A percentile compares a stretch with the other conserved stretches of the same genome.
These are phyloP conservation scores for Drosophila tani DNA, from an alignment of 1,140 invertebrate genomes.

Conservation along the genomic window DNA sequence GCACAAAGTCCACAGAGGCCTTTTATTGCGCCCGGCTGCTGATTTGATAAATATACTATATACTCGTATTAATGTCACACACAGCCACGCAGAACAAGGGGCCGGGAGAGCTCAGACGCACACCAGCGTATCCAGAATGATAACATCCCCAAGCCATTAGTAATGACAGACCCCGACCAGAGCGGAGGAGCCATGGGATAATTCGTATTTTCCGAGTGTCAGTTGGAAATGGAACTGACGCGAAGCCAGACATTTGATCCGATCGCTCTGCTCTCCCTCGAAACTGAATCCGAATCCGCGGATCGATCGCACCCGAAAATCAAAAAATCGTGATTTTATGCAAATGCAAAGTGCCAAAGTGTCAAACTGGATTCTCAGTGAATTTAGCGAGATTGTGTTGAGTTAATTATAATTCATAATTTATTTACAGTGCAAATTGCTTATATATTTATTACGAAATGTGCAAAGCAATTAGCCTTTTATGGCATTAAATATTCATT, in stretches of 20 bases:
- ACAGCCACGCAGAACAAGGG: slow-evolving; percentile 16
- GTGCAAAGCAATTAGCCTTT: slow-evolving; percentile 41
- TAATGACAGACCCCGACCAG: slow-evolving; percentile 21
- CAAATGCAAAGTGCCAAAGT: slow-evolving; percentile 66
- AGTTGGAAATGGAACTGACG: slow-evolving; percentile 48
- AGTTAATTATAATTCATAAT: slow-evolving; percentile 57
- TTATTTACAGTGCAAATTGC: slow-evolving; percentile 56
- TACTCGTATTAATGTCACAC: slow-evolving; percentile 28
- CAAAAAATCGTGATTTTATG: slow-evolving; percentile 62
- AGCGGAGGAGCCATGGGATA: slow-evolving; percentile 36
- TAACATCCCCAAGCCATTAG: slow-evolving; percentile 41
- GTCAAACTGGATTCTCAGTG: slow-evolving; percentile 47
- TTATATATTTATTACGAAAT: slow-evolving; percentile 60
- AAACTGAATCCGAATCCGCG: background rate
- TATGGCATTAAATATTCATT: slow-evolving; percentile 32
- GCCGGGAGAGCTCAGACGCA: background rate
- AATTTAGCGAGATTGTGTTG: slow-evolving; percentile 28
- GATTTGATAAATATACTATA: slow-evolving; percentile 60
- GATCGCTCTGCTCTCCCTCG: slow-evolving; percentile 10
- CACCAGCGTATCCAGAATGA: slow-evolving; percentile 32
- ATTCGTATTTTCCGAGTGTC: slow-evolving; percentile 24
- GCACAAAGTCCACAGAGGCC: slow-evolving; percentile 61
- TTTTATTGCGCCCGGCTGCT: slow-evolving; percentile 51
- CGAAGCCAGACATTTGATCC: slow-evolving; percentile 35
- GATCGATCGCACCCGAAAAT: slow-evolving; percentile 33